Base-by-base conservation (phyloP, 2,888 invertebrate species). In the Gari tellinella region DNA sequence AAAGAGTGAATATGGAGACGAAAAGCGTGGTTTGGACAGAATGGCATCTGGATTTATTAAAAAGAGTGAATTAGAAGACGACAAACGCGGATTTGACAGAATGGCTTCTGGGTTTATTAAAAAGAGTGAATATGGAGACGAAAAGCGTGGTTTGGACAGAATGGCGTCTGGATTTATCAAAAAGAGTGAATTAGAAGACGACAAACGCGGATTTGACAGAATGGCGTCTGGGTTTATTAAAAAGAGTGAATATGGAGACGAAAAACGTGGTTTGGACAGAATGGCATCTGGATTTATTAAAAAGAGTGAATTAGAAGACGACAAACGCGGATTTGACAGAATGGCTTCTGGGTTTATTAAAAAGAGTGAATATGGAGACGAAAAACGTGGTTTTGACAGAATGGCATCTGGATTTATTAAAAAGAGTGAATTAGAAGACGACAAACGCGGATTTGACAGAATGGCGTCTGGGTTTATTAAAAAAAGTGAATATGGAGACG, bases 381-480 rank as follows among this genome's bases (percentile, higher is more conserved):
- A 56, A 5, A 66, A 66, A 51, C 19, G 57, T 21, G n/a, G 19
- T 41, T 52, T 66, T 38, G 66, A 66, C 31, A 12, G 66, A 23
- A 17, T 66, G 23, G 31, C 58, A 25, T 43, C 45, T 21, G 66
- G 66, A 46, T 69, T 69, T 51, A 38, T 69, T 25, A 69, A 69
- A 41, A 69, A 69, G 52, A n/a, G n/a, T 26, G 38, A 48, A 21
- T 26, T 43, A 17, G 15, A 1, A 3, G n/a, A 51, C 25, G 60
- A 67, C 0, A 68, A 68, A 56, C 37, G 68, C 1, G 26, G 37
- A 40, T 57, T 68, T 8, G 68, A 68, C 26, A 23, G 62, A 38
- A 25, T 68, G 15, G n/a, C 31, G 0, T 31, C 21, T 10, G 63
- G 63, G n/a, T 55, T 55, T 31, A 48, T 64, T 10, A 64, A 55